phyloP scores from a whole-genome alignment of 2,888 invertebrate genomes.

The Drosophila cracens region DNA sequence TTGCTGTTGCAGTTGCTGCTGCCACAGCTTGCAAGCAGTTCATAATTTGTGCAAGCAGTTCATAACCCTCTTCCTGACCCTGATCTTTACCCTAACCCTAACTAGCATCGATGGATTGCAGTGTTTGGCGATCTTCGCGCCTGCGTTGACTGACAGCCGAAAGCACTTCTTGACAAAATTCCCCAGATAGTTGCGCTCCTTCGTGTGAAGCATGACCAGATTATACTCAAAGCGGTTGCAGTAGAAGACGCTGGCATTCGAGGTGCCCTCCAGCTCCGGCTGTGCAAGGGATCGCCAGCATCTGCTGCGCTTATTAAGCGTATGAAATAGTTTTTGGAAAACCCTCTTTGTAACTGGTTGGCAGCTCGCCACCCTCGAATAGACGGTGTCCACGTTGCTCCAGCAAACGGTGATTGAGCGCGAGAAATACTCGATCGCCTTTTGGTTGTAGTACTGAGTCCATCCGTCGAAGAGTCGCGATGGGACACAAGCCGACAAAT shows the following conservation, averaged over 20 bases:
- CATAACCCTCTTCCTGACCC: neutral
- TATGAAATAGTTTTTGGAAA: neutral
- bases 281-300: slow-evolving; percentile 71
- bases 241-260: slow-evolving; percentile 50
- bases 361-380: neutral
- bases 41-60: neutral
- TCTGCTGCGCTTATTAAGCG: slow-evolving; percentile 12
- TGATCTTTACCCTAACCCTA: neutral
- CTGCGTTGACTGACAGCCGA: neutral
- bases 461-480: slow-evolving; percentile 47
- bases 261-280: slow-evolving; percentile 25
- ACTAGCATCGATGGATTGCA: neutral
- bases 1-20: slow-evolving; percentile 3
- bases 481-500: slow-evolving; percentile 41
- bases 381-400: neutral
- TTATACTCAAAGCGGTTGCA: slow-evolving; percentile 77
- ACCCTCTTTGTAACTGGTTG: neutral
- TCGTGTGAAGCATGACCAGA: slow-evolving; percentile 60
- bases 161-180: slow-evolving; percentile 13
- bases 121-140: neutral
- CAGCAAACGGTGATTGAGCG: slow-evolving; percentile 28
- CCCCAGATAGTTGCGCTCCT: slow-evolving; percentile 33
- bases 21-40: slow-evolving; percentile 5
- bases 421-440: slow-evolving; percentile 28
- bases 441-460: slow-evolving; percentile 42